Evolutionary conservation across 2,113 vertebrate genomes (phyloP).

Genomic region (Okapia johnstoni): DNA sequence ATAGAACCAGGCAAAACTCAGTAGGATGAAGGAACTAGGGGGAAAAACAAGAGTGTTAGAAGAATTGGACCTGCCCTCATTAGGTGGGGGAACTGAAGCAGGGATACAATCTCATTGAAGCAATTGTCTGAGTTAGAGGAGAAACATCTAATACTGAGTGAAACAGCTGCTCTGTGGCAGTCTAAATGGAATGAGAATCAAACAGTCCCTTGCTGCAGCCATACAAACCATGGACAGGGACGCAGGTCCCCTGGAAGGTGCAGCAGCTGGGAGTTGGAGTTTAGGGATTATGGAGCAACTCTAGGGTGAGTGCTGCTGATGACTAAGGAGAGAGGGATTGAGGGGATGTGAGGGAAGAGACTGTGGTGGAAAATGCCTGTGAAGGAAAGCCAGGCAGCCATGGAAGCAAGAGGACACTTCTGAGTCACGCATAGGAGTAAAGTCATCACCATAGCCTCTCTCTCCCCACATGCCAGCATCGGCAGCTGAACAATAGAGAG

Average conservation of each 20-base stretch:
- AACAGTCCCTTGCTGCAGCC: not conserved
- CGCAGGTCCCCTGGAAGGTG: not conserved
- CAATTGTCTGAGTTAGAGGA: not conserved
- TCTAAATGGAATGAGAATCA: not conserved
- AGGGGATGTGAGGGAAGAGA: not conserved
- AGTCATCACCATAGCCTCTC: not conserved
- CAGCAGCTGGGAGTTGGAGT: not conserved
- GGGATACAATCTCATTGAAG: not conserved
- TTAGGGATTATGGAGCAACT: not conserved
- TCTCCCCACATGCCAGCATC: rapidly evolving
- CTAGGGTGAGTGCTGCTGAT: not conserved
- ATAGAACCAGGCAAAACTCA: not conserved
- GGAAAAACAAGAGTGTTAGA: not conserved
- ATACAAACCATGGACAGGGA: not conserved
- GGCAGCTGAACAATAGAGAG: not conserved
- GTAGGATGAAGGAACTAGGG: not conserved
- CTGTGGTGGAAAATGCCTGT: not conserved
- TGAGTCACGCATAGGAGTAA: not conserved
- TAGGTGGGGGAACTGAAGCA: not conserved
- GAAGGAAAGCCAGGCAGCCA: not conserved
- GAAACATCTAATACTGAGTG: not conserved
- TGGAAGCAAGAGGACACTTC: not conserved
- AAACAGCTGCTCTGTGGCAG: not conserved
- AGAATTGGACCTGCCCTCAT: not conserved
- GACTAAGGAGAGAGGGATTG: not conserved